phyloP scores from a whole-genome alignment of 2,888 invertebrate genomes.

The Cryptophagus acutangulus region DNA sequence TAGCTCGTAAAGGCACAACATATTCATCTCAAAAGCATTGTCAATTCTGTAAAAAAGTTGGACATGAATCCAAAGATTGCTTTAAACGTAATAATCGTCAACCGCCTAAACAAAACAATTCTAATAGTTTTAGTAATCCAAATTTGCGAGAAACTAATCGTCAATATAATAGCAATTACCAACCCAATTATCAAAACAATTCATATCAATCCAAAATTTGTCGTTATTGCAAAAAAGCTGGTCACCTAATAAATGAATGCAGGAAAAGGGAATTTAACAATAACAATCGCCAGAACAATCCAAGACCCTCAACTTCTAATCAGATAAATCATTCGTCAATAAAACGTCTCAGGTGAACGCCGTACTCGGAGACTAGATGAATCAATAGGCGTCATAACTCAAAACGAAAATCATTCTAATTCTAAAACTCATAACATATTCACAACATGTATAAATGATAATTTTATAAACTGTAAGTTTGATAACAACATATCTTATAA shows the following conservation, averaged over 20 bases:
- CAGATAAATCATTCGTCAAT: too few species aligned
- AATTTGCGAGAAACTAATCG: too few species aligned
- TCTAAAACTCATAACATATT: neutral
- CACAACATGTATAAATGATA: neutral
- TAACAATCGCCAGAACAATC: too few species aligned
- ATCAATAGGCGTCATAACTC: neutral
- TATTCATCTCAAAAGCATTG: neutral
- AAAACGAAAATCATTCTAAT: neutral
- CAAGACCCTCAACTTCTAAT: constrained; percentile 4
- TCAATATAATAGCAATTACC: neutral
- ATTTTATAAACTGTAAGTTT: neutral
- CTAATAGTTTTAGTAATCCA: neutral
- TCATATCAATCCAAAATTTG: constrained; percentile 11
- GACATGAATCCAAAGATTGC: constrained; percentile 5
- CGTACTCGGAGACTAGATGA: neutral
- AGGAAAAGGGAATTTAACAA: constrained; percentile 9
- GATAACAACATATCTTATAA: neutral
- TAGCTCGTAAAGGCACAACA: constrained; percentile 2
- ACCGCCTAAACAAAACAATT: neutral
- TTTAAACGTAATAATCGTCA: neutral
- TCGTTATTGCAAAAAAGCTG: constrained; percentile 14
- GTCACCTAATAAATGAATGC: constrained; percentile 15
- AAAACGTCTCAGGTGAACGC: neutral
- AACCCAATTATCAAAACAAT: constrained; percentile 1
- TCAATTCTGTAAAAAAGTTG: neutral